Conservation (phyloP, 2,797 vertebrate species). For the Crotalus adamanteus region DNA sequence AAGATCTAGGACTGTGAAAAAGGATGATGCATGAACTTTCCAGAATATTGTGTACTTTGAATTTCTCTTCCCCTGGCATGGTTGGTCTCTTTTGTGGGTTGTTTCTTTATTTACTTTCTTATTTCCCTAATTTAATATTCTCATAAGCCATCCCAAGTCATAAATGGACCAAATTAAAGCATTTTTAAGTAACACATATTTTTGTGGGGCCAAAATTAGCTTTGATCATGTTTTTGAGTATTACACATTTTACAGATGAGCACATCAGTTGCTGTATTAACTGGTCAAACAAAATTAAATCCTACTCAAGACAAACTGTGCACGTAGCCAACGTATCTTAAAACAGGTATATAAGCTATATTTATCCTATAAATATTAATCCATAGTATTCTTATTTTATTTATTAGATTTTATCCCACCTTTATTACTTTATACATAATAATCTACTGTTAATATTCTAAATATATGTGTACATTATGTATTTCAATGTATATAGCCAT, state of each 20-base stretch:
- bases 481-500: neutral
- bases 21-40: neutral
- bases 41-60: neutral
- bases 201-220: neutral
- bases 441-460: constrained; percentile 18
- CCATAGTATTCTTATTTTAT: neutral
- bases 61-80: neutral
- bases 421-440: neutral
- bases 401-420: neutral
- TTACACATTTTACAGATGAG: neutral
- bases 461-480: neutral
- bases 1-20: neutral
- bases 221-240: neutral
- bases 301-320: neutral
- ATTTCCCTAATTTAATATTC: neutral
- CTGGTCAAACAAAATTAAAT: neutral
- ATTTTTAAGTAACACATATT: neutral
- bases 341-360: neutral
- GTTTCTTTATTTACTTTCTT: neutral
- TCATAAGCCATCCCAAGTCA: neutral
- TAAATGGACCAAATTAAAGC: neutral
- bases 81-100: neutral
- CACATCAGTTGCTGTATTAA: neutral
- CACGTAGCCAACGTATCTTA: neutral
- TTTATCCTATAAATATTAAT: neutral